These are phyloP conservation scores for Venusia cambrica DNA, from an alignment of 2,888 invertebrate species.

Conservation along the genomic window DNA sequence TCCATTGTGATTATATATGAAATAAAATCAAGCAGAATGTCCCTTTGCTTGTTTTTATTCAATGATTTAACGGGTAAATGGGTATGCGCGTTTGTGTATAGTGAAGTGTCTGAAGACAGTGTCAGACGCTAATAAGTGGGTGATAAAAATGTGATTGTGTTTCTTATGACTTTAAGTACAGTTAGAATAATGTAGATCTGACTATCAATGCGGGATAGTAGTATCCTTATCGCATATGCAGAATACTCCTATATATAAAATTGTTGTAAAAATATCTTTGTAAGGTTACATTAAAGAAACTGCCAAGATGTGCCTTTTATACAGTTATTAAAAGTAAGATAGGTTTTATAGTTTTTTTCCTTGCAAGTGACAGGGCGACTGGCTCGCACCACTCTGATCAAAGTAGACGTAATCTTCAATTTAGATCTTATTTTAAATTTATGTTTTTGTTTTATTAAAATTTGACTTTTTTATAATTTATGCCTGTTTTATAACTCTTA, in stretches of 20 bases:
- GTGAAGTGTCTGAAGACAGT: slow-evolving; percentile 63
- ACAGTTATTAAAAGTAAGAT: slow-evolving; percentile 50
- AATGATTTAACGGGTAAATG: slow-evolving; percentile 54
- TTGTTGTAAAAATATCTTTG: slow-evolving; percentile 59
- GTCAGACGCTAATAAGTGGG: slow-evolving; percentile 54
- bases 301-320: slow-evolving; percentile 80
- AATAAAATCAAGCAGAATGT: slow-evolving; percentile 56
- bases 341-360: slow-evolving; percentile 39
- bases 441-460: slow-evolving; percentile 27
- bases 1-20: slow-evolving; percentile 17
- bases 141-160: slow-evolving; percentile 81
- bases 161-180: slow-evolving; percentile 71
- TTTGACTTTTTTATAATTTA: slow-evolving; percentile 42
- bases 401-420: slow-evolving; percentile 39
- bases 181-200: slow-evolving; percentile 52
- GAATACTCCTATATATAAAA: slow-evolving; percentile 65
- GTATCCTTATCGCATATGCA: slow-evolving; percentile 25
- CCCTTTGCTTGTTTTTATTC: slow-evolving; percentile 58
- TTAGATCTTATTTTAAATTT: slow-evolving; percentile 14
- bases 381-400: slow-evolving; percentile 62
- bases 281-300: slow-evolving; percentile 56
- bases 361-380: slow-evolving; percentile 61
- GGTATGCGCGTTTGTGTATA: slow-evolving; percentile 58
- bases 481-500: slow-evolving; percentile 61
- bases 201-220: slow-evolving; percentile 37